Conservation (phyloP, 2,888 invertebrate species). For the Creontiades dilutus region DNA sequence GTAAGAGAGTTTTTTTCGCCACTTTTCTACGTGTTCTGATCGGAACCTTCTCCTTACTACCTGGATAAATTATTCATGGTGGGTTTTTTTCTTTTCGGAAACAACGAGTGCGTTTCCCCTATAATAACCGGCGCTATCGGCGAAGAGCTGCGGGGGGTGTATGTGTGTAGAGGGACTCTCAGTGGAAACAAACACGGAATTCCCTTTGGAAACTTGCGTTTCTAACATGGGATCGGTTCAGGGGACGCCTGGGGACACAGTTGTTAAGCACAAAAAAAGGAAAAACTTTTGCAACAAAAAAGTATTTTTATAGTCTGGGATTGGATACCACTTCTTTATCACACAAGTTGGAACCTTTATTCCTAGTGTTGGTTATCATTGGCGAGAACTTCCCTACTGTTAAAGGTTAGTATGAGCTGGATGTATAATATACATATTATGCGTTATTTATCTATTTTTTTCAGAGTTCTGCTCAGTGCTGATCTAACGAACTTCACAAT, state of each 20-base stretch:
- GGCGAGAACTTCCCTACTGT: not conserved
- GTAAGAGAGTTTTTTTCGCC: not conserved
- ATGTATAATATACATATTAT: no score
- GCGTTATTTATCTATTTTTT: no score
- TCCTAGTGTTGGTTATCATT: not conserved
- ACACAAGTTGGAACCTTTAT: not conserved
- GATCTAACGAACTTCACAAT: no score
- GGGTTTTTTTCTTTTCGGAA: conserved; percentile 22
- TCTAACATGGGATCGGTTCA: not conserved
- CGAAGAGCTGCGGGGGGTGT: not conserved
- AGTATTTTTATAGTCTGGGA: conserved; percentile 4
- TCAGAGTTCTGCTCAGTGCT: no score
- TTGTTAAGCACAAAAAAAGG: not conserved
- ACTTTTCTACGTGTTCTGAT: not conserved
- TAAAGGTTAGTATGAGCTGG: no score
- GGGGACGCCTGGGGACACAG: conserved; percentile 5
- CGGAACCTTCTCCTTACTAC: conserved; percentile 15
- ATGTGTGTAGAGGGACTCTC: not conserved
- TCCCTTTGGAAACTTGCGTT: not conserved
- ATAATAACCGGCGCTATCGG: conserved; percentile 10
- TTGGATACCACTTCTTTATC: conserved; percentile 4
- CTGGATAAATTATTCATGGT: conserved; percentile 32
- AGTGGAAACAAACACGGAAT: conserved; percentile 16
- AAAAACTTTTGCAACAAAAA: not conserved
- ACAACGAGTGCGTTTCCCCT: not conserved